These are phyloP conservation scores for Ctenopoma multispine DNA, from an alignment of 2,797 vertebrate genomes.

Conservation along the genomic window DNA sequence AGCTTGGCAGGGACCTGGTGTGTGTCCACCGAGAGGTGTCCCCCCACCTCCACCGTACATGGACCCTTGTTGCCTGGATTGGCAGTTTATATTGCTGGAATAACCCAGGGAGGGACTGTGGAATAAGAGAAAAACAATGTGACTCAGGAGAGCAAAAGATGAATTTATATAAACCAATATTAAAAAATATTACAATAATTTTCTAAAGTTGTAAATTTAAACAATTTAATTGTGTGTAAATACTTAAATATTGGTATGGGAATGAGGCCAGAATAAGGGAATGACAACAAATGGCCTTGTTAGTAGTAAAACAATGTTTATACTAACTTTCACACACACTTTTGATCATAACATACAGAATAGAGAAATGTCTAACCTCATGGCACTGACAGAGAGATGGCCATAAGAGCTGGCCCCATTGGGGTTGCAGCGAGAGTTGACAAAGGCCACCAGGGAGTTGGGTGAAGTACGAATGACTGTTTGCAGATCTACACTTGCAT, in stretches of 20 bases:
- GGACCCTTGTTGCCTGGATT: conserved; percentile 85
- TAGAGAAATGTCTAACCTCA: conserved; percentile 86
- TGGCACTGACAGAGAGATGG: conserved; percentile 94
- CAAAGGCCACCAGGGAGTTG: conserved; percentile 97
- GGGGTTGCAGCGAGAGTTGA: conserved; percentile 94
- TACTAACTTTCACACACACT: background rate
- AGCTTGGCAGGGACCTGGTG: conserved; percentile 83
- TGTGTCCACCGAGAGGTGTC: conserved; percentile 76
- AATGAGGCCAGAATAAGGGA: background rate
- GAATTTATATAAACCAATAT: background rate
- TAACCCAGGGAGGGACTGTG: conserved; percentile 87
- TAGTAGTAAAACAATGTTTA: too few species aligned
- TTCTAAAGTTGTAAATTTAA: too few species aligned
- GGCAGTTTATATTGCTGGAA: conserved; percentile 89
- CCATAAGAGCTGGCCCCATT: conserved; percentile 92
- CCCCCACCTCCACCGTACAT: conserved; percentile 83
- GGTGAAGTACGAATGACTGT: conserved; percentile 97
- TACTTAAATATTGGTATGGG: too few species aligned
- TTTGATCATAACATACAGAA: background rate
- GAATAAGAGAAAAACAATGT: background rate
- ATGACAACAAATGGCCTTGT: background rate
- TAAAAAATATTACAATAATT: background rate
- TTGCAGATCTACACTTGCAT: conserved; percentile 96
- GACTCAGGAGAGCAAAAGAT: background rate
- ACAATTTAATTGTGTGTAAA: too few species aligned